Evolutionary conservation across 2,113 vertebrate species (phyloP).

Genomic region (Nansenia antarctica): DNA sequence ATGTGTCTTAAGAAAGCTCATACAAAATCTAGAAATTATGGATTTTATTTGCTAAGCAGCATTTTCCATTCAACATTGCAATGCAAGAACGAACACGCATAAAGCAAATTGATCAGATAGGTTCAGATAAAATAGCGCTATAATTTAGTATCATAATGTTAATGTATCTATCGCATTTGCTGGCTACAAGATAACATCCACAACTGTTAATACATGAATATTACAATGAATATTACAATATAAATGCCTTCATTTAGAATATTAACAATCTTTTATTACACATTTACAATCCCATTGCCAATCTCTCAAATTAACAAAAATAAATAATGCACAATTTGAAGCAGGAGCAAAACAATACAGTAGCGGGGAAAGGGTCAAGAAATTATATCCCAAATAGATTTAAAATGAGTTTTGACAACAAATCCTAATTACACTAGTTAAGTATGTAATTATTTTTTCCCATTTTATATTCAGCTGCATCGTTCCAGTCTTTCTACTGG

Average conservation of each 20-base stretch:
- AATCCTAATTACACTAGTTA: conserved; percentile 38
- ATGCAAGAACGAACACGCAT: conserved; percentile 70
- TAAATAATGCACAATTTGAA: conserved; percentile 28
- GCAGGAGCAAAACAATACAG: conserved; percentile 19
- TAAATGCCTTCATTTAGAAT: conserved; percentile 74
- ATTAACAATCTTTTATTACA: conserved; percentile 78
- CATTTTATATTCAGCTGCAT: conserved; percentile 28
- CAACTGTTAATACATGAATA: conserved; percentile 66
- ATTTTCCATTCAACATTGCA: conserved; percentile 65
- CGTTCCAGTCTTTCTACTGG: conserved; percentile 22
- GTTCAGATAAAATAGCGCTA: conserved; percentile 12
- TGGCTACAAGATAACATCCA: conserved; percentile 36
- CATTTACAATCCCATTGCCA: conserved; percentile 68
- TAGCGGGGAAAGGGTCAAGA: conserved; percentile 28
- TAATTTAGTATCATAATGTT: conserved; percentile 50
- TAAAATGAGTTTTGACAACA: conserved; percentile 29
- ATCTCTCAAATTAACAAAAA: conserved; percentile 45
- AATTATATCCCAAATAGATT: conserved; percentile 22
- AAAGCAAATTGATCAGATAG: conserved; percentile 59
- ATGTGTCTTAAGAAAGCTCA: too few relatives aligned
- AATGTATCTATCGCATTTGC: conserved; percentile 40
- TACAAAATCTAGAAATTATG: conserved; percentile 56
- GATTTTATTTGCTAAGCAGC: conserved; percentile 64
- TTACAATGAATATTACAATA: conserved; percentile 77
- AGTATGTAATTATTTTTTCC: conserved; percentile 22